phyloP scores from a whole-genome alignment of 2,113 vertebrate genomes.

The Myiagra hebetior region DNA sequence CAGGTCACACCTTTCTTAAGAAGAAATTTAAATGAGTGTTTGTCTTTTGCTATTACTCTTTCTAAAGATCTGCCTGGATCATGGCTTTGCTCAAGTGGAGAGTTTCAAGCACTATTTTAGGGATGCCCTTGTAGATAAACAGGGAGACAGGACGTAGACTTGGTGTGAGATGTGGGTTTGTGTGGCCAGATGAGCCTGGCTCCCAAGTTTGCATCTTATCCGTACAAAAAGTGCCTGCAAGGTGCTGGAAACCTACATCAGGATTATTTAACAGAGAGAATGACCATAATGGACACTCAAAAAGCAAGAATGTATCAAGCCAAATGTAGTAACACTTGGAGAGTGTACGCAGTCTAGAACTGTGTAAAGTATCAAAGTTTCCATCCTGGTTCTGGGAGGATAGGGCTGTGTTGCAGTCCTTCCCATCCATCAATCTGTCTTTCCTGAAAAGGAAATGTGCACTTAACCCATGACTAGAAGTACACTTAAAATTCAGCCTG shows the following conservation, averaged over 20 bases:
- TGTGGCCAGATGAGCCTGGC: not conserved
- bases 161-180: not conserved
- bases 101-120: not conserved
- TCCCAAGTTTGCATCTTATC: not conserved
- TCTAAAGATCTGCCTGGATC: not conserved
- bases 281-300: not conserved
- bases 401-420: not conserved
- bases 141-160: not conserved
- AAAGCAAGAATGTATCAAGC: not conserved
- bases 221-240: not conserved
- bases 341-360: not conserved
- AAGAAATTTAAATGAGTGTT: not conserved
- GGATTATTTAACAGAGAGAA: not conserved
- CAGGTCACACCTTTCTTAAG: not conserved
- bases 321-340: not conserved
- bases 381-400: not conserved
- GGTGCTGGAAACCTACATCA: not conserved
- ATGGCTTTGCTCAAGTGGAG: not conserved
- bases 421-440: not conserved
- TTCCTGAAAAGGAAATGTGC: not conserved
- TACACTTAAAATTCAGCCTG: rapidly evolving
- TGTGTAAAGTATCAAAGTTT: not conserved
- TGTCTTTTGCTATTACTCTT: not conserved
- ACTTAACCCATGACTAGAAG: not conserved
- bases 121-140: not conserved